These are phyloP conservation scores for Cheilosia vernalis DNA, from an alignment of 2,888 invertebrate genomes.

Conservation along the genomic window DNA sequence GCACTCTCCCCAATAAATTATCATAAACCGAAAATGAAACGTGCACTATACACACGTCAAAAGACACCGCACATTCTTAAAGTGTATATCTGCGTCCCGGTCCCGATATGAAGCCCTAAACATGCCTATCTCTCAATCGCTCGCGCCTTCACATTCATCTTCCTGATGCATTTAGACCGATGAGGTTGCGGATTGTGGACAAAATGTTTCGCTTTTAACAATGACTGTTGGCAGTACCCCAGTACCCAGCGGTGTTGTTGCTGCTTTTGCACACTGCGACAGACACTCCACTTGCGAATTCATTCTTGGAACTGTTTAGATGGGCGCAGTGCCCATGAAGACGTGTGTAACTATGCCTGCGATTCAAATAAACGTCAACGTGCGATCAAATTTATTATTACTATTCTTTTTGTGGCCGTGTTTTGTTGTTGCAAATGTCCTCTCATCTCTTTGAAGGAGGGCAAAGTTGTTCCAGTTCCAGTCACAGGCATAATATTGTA, in stretches of 20 bases:
- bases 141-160: constrained; percentile 36
- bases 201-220: constrained; percentile 27
- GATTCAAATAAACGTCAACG: constrained; percentile 60
- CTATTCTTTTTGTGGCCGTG: background rate
- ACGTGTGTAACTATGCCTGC: constrained; percentile 4
- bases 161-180: constrained; percentile 19
- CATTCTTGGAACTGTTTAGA: constrained; percentile 39
- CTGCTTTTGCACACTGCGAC: background rate
- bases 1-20: constrained; percentile 66
- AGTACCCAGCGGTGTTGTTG: background rate
- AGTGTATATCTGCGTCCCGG: background rate
- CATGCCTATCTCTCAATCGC: constrained; percentile 57
- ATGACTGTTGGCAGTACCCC: constrained; percentile 14
- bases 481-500: constrained; percentile 17
- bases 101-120: constrained; percentile 31
- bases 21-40: constrained; percentile 46
- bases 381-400: constrained; percentile 60
- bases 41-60: constrained; percentile 42
- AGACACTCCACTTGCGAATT: constrained; percentile 19
- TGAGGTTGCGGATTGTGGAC: constrained; percentile 3
- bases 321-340: constrained; percentile 14
- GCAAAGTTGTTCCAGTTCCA: constrained; percentile 3
- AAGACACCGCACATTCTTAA: constrained; percentile 45
- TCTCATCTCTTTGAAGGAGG: background rate
- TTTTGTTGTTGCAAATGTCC: background rate